phyloP scores from a whole-genome alignment of 2,797 vertebrate genomes.

The Acomys russatus region DNA sequence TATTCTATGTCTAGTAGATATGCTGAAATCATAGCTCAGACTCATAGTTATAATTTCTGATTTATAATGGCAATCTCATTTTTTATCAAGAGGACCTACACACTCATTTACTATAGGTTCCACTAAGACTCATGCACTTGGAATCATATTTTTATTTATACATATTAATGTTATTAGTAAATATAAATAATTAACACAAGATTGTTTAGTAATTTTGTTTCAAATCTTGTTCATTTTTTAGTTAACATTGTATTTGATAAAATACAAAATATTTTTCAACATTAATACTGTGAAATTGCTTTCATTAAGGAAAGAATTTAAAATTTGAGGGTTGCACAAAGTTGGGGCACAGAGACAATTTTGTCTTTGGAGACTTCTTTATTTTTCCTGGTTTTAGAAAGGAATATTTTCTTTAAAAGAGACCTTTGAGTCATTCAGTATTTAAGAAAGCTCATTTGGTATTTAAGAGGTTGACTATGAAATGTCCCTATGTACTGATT shows the following conservation, averaged over 20 bases:
- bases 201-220: not conserved
- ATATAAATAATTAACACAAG: not conserved
- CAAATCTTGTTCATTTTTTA: not conserved
- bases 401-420: not conserved
- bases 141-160: not conserved
- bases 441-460: not conserved
- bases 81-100: not conserved
- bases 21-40: not conserved
- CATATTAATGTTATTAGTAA: not conserved
- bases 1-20: not conserved
- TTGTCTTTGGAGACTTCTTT: not conserved
- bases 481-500: not conserved
- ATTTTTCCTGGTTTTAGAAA: not conserved
- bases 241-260: slow-evolving; percentile 7
- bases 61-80: not conserved
- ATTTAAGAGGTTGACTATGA: not conserved
- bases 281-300: not conserved
- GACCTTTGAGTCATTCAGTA: not conserved
- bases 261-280: not conserved
- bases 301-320: not conserved
- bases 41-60: not conserved
- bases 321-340: not conserved
- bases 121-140: not conserved
- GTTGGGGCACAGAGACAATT: not conserved
- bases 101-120: not conserved